Conservation (phyloP, 2,888 invertebrate species). For the Esperia sulphurella region DNA sequence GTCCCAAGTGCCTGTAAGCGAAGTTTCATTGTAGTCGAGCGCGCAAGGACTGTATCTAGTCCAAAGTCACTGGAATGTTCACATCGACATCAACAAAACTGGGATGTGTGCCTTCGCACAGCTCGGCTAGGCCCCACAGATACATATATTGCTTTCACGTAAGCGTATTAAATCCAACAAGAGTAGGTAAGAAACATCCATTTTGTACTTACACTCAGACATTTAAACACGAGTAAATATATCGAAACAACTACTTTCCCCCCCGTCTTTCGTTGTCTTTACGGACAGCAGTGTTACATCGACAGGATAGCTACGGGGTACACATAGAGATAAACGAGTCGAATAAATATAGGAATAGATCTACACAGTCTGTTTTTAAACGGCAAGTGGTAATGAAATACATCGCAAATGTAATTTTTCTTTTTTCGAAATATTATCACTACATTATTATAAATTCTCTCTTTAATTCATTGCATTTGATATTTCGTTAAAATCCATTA, state of each 20-base stretch:
- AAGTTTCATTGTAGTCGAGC: slow-evolving; percentile 10
- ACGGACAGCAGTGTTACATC: slow-evolving; percentile 58
- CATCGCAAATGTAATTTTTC: slow-evolving; percentile 23
- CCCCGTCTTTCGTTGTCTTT: slow-evolving; percentile 69
- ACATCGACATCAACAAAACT: slow-evolving; percentile 33
- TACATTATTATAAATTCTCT: slow-evolving; percentile 1
- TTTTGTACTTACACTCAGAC: slow-evolving; percentile 72
- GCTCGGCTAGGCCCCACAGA: slow-evolving; percentile 51
- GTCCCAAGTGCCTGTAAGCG: no score
- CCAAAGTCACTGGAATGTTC: slow-evolving; percentile 65
- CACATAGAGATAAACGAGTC: slow-evolving; percentile 40
- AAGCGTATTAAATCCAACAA: slow-evolving; percentile 63
- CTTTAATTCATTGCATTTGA: slow-evolving; percentile 4
- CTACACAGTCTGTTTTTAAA: slow-evolving; percentile 60
- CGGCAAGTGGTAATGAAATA: slow-evolving; percentile 52
- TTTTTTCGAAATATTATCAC: slow-evolving; percentile 25
- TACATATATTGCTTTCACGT: slow-evolving; percentile 65
- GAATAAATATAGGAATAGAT: slow-evolving; percentile 63
- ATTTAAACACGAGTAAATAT: slow-evolving; percentile 61
- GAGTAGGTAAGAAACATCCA: slow-evolving; percentile 64
- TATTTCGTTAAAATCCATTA: slow-evolving; percentile 11
- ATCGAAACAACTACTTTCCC: slow-evolving; percentile 68
- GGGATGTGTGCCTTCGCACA: slow-evolving; percentile 26
- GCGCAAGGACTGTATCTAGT: slow-evolving; percentile 2
- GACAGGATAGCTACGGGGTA: slow-evolving; percentile 50